phyloP scores from a whole-genome alignment of 2,888 invertebrate species.

The Campaea margaritaria region DNA sequence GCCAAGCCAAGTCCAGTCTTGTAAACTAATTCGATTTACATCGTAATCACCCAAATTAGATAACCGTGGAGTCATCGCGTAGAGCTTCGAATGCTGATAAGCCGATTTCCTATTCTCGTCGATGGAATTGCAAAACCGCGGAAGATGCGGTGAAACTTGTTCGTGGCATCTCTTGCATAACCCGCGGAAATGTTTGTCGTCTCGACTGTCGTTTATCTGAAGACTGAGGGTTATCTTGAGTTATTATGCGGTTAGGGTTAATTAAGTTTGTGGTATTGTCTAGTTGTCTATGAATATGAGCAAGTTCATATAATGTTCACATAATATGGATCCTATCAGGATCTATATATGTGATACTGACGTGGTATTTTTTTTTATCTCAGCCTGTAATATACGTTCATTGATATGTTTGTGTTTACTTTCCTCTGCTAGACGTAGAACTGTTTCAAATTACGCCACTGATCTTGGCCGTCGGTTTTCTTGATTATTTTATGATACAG shows the following conservation, averaged over 20 bases:
- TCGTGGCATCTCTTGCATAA: slow-evolving; percentile 52
- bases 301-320: too few relatives aligned
- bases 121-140: slow-evolving; percentile 62
- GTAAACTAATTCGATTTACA: neutral
- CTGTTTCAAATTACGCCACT: too few relatives aligned
- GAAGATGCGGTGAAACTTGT: slow-evolving; percentile 62
- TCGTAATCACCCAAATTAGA: slow-evolving; percentile 7
- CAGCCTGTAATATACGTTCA: too few relatives aligned
- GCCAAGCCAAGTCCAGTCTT: too few relatives aligned
- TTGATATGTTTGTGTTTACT: too few relatives aligned
- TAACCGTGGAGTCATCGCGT: slow-evolving; percentile 26
- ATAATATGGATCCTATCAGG: too few relatives aligned
- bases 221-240: slow-evolving; percentile 9
- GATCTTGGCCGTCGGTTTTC: too few relatives aligned
- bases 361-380: too few relatives aligned
- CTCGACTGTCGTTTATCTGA: slow-evolving; percentile 33
- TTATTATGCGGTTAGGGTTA: slow-evolving; percentile 11
- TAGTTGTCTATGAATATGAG: too few relatives aligned
- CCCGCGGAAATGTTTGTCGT: slow-evolving; percentile 52
- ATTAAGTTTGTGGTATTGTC: slow-evolving; percentile 2
- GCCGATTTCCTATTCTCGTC: slow-evolving; percentile 51
- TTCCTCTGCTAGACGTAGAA: too few relatives aligned
- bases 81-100: slow-evolving; percentile 43
- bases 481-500: too few relatives aligned
- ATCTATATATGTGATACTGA: too few relatives aligned